Evolutionary conservation across 2,888 invertebrate genomes (phyloP), one percentile per base, ranked within the genome.

Genomic region (Mayetiola destructor): DNA sequence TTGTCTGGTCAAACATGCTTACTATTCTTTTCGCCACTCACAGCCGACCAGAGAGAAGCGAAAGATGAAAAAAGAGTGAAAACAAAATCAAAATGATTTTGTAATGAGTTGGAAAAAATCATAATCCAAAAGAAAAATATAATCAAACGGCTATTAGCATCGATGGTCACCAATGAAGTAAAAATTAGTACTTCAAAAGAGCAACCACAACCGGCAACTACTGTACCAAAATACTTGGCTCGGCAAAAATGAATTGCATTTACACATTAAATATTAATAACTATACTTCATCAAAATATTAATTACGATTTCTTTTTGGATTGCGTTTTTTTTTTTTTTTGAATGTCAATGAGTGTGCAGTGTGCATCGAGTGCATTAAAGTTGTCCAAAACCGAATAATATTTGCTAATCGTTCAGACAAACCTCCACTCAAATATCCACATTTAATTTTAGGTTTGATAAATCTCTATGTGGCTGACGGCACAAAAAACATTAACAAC

Each of bases 241-340:
- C n/a, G n/a, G n/a, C n/a, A n/a, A n/a, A n/a, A n/a, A n/a, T n/a
- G n/a, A n/a, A n/a, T n/a, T n/a, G n/a, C n/a, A n/a, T n/a, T n/a
- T 12, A 48, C n/a, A 27, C 27, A 48, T 48, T 48, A 48, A 48
- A 48, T 18, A 27, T 48, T 27, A 27, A 48, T 27, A 48, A 27
- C 23, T 48, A 48, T 27, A 48, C 48, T 48, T 48, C 27, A 48
- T 27, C 23, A 48, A 27, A 23, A 48, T 48, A 27, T 48, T 48
- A 48, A 48, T 48, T 48, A n/a, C 27, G 8, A 5, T 48, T 27
- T 48, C 27, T 48, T 6, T 16, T 48, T 48, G 16, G 27, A 21
- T 48, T 27, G n/a, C n/a, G 48, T 21, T 37, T 37, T 23, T 27
- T 48, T 16, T 23, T 42, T 42, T 9, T n/a, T 48, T 42, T 42